Conservation (phyloP, 2,888 invertebrate species). For the Pasiphila rectangulata region DNA sequence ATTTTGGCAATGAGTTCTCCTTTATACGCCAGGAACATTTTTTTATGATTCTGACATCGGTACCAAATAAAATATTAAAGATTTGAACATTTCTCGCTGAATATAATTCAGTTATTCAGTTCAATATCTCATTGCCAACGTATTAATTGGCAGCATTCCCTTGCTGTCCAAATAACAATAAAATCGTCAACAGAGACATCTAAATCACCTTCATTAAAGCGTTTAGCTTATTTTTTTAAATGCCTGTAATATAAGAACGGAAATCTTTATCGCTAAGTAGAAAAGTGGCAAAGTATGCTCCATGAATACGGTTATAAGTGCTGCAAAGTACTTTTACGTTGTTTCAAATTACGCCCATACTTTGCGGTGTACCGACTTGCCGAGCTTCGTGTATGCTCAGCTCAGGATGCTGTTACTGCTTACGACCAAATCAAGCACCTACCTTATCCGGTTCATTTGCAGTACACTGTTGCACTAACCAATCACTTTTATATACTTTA, state of each 20-base stretch:
- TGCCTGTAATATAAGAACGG: not conserved
- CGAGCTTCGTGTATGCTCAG: constrained; percentile 8
- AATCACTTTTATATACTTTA: constrained; percentile 12
- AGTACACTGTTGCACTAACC: constrained; percentile 13
- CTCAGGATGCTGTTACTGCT: constrained; percentile 20
- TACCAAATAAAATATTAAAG: not conserved
- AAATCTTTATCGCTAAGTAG: too few relatives aligned
- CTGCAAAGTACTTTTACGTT: not conserved
- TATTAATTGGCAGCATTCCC: constrained; percentile 4
- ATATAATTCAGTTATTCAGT: constrained; percentile 2
- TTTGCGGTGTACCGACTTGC: constrained; percentile 22
- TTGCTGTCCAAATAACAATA: constrained; percentile 4
- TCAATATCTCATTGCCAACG: constrained; percentile 5
- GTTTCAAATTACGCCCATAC: constrained; percentile 7
- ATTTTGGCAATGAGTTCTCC: too few relatives aligned
- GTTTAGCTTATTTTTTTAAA: not conserved
- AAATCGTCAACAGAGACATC: not conserved
- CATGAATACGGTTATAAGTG: not conserved
- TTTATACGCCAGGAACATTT: too few relatives aligned
- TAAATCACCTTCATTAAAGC: not conserved
- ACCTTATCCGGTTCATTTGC: constrained; percentile 20
- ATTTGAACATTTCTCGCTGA: constrained; percentile 1
- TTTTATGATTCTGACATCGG: not conserved
- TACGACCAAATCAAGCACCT: constrained; percentile 19
- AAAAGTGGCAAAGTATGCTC: not conserved